These are phyloP conservation scores for Gallinago undulata DNA, from an alignment of 2,113 vertebrate genomes.

Conservation along the genomic window DNA sequence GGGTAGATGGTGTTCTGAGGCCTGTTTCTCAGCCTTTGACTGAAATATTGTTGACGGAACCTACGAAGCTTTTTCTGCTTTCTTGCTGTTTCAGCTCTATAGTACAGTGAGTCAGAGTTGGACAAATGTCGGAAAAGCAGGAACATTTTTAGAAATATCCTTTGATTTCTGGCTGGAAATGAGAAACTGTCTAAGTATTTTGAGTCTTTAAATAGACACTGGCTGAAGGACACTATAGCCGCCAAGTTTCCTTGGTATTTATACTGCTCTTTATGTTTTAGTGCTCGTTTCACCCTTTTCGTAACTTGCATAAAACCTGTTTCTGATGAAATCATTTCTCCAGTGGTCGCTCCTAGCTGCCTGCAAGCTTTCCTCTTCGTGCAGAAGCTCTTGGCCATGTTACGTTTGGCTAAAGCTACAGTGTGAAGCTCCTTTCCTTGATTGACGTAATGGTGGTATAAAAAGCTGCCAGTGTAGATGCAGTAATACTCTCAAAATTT, in stretches of 20 bases:
- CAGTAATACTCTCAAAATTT: background rate
- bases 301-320: background rate
- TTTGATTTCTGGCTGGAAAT: slow-evolving; percentile 22
- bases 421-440: background rate
- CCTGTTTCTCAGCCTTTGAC: background rate
- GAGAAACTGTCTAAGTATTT: slow-evolving; percentile 5
- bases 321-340: background rate
- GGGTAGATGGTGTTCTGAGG: background rate
- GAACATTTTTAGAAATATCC: background rate
- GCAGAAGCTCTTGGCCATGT: background rate
- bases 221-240: background rate
- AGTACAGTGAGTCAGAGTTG: background rate
- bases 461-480: background rate
- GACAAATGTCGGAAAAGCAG: background rate
- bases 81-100: background rate
- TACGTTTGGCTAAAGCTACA: background rate
- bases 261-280: background rate
- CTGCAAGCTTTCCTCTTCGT: background rate
- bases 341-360: background rate
- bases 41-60: background rate
- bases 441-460: background rate
- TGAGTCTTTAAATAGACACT: background rate
- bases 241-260: background rate
- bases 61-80: background rate
- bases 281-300: background rate